phyloP scores from a whole-genome alignment of 2,888 invertebrate genomes.

The Apodemia mormo region DNA sequence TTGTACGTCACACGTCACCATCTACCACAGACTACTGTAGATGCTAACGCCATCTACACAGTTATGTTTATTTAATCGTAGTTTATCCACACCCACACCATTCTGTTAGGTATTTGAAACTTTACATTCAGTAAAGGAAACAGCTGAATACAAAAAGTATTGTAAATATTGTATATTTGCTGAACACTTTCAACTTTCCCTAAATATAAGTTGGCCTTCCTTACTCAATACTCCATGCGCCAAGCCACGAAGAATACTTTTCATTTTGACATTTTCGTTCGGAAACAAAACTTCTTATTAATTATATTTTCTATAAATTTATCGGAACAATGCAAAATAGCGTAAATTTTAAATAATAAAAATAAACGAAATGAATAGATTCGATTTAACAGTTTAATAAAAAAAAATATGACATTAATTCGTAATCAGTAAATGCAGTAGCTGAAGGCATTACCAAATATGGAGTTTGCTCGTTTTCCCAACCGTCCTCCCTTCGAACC shows the following conservation, averaged over 20 bases:
- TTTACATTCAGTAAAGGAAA: no score
- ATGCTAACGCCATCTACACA: no score
- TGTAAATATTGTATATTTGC: no score
- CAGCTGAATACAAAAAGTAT: no score
- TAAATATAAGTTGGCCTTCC: no score
- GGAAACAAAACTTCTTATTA: not conserved
- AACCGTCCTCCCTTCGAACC: constrained; percentile 81
- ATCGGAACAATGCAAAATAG: not conserved
- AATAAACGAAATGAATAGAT: not conserved
- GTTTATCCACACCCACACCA: no score
- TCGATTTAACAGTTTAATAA: not conserved
- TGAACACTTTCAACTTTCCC: no score
- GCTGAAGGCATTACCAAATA: constrained; percentile 85
- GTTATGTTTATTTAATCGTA: no score
- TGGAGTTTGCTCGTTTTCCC: constrained; percentile 85
- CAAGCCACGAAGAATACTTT: not conserved
- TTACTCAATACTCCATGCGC: not conserved
- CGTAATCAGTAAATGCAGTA: constrained; percentile 61
- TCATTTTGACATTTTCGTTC: constrained; percentile 2
- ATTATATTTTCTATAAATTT: not conserved
- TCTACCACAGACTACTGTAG: no score
- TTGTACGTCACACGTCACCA: no score
- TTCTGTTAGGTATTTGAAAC: no score
- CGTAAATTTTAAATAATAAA: not conserved
- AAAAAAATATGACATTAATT: constrained; percentile 39